A percentile compares a stretch with the other conserved stretches of the same genome.
phyloP scores from a whole-genome alignment of 2,888 invertebrate species.

The Eulithis prunata region DNA sequence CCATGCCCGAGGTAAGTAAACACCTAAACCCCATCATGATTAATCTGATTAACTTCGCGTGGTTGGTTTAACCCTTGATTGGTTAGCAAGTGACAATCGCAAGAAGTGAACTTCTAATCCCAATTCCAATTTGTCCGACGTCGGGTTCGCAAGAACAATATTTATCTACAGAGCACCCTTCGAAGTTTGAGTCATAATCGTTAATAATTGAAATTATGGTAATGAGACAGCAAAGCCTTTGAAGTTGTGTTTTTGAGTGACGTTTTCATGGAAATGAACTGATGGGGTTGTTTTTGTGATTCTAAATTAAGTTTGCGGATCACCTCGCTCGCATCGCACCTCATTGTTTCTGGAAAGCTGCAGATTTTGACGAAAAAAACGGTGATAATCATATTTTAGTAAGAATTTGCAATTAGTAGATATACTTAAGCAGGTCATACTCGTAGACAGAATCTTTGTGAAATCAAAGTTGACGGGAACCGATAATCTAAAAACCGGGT shows the following conservation, averaged over 20 bases:
- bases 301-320: constrained; percentile 13
- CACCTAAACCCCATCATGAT: too few relatives aligned
- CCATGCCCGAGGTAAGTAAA: too few relatives aligned
- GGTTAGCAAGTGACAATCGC: constrained; percentile 1
- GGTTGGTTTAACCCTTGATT: not conserved
- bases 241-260: constrained; percentile 53
- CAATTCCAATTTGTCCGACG: constrained; percentile 49
- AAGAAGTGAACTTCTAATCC: constrained; percentile 8
- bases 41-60: not conserved
- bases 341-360: too few relatives aligned
- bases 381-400: too few relatives aligned
- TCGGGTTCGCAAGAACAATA: constrained; percentile 58
- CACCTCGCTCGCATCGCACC: not conserved
- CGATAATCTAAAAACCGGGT: too few relatives aligned
- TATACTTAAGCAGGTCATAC: too few relatives aligned
- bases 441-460: too few relatives aligned
- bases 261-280: constrained; percentile 34
- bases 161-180: constrained; percentile 43
- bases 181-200: constrained; percentile 58
- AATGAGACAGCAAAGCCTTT: constrained; percentile 51
- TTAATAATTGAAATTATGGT: constrained; percentile 74
- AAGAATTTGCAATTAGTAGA: too few relatives aligned
- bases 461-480: too few relatives aligned
- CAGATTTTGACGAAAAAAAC: too few relatives aligned
- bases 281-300: constrained; percentile 29